Base-by-base conservation (phyloP, 2,888 invertebrate genomes). In the Nebria brevicollis region DNA sequence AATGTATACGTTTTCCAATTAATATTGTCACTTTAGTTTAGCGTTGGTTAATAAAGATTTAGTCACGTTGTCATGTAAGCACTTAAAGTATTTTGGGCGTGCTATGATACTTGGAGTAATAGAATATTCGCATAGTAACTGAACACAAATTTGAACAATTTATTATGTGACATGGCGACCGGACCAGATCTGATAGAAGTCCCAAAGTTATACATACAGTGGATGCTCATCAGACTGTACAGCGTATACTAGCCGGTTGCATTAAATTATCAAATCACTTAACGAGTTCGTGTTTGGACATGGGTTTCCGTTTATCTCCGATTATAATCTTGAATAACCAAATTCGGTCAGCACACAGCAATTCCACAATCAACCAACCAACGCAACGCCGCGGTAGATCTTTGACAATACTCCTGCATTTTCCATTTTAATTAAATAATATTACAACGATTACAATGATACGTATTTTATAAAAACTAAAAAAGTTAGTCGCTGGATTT, bases 211-310 rank as follows among this genome's bases (percentile, higher is more conserved):
- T 54, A 54, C 54, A 13, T 54, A 8, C 54, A 54, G 54, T 54
- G 54, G 34, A 54, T 54, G 54, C 8, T 54, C 54, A 54, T 54
- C 54, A 54, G 54, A 54, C 7, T 13, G 54, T 54, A 54, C 13
- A 54, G 43, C 43, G 43, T 20, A 10, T 8, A 54, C 54, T 54
- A 54, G 54, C 54, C 13, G 54, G 54, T 54, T 54, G 54, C 54
- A 54, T 54, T 54, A 54, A 54, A 54, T 54, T 54, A 54, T 54
- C 54, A 54, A 54, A 54, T 54, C 54, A 54, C 54, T 54, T 54
- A 54, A 54, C 54, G 54, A 54, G 54, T 54, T 8, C 54, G 54
- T 54, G 54, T 54, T 54, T 54, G 54, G 54, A 54, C 54, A 54
- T 13, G 54, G 54, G 54, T 54, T 54, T 54, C 4, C 54, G 54